A percentile compares a stretch with the other conserved stretches of the same genome.
phyloP scores from a whole-genome alignment of 2,113 vertebrate species.

The cat (Felis catus) region DNA sequence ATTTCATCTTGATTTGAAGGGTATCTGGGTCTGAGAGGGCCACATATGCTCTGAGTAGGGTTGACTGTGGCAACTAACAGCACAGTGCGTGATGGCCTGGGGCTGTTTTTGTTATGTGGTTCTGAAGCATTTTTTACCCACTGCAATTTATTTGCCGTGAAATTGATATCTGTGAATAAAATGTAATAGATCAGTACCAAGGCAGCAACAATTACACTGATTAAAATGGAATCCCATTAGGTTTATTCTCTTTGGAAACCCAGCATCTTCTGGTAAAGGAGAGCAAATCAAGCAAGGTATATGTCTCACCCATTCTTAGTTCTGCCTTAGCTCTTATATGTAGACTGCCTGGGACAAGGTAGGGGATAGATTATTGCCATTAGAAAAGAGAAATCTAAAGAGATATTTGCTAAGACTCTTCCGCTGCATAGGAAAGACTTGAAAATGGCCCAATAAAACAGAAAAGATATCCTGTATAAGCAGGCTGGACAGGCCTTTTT shows the following conservation, averaged over 20 bases:
- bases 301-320: not conserved
- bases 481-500: not conserved
- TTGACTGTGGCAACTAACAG: not conserved
- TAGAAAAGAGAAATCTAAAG: not conserved
- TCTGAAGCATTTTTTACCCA: not conserved
- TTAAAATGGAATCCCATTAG: slow-evolving; percentile 24
- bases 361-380: not conserved
- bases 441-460: not conserved
- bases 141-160: slow-evolving; percentile 33
- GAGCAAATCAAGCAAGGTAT: not conserved
- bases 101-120: not conserved
- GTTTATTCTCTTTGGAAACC: slow-evolving; percentile 28
- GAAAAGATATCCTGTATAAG: not conserved
- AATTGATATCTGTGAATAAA: slow-evolving; percentile 57
- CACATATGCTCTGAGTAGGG: not conserved
- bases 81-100: not conserved
- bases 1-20: slow-evolving; percentile 31
- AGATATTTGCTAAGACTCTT: not conserved
- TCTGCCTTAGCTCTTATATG: not conserved
- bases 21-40: not conserved
- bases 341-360: not conserved
- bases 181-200: not conserved
- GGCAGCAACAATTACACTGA: slow-evolving; percentile 45
- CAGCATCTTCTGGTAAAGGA: not conserved
- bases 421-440: not conserved